Evolutionary conservation across 2,113 vertebrate genomes (phyloP), one percentile per base, ranked within the genome.

Genomic region (Hemichromis elongatus): DNA sequence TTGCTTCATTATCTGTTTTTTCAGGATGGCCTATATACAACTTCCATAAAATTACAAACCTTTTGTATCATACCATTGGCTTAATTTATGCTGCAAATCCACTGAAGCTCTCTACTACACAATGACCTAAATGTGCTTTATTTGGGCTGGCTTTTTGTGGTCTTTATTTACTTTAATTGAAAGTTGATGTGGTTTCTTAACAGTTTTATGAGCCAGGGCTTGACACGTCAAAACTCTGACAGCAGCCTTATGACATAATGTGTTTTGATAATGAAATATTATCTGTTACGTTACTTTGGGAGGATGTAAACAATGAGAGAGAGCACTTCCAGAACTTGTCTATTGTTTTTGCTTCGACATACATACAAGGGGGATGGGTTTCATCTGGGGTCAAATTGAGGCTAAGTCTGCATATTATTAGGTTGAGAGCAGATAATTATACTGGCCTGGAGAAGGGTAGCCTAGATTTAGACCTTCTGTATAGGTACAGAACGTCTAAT

Each of bases 341-440:
- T 37, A 86, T 92, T 93, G 91, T 94, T 73, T 47, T 50, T 81
- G 90, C 80, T 68, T 83, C 56, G 82, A 75, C 40, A 26, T 83
- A 47, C 55, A 86, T 82, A 77, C 42, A 3, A 42, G 11, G 90
- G 91, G 91, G 86, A 30, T 47, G 77, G 84, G 82, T 37, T 14
- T 47, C 4, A 6, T 30, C 7, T 56, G 83, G 59, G 92, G 90
- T 92, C 89, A 93, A 80, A 92, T 87, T 52, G 66, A 86, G 92
- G 92, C 77, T 54, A 84, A 70, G 61, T 75, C 88, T 92, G 83
- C 89, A 86, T 81, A 90, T 90, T 85, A 83, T 89, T 56, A 45
- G 30, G 56, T 80, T 35, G 37, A 54, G 35, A 55, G 37, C 26
- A 85, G 79, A 89, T 88, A 88, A 90, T 85, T 68, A 82, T 47